Evolutionary conservation across 2,888 invertebrate species (phyloP).

Genomic region (Leptinotarsa rubiginosa): DNA sequence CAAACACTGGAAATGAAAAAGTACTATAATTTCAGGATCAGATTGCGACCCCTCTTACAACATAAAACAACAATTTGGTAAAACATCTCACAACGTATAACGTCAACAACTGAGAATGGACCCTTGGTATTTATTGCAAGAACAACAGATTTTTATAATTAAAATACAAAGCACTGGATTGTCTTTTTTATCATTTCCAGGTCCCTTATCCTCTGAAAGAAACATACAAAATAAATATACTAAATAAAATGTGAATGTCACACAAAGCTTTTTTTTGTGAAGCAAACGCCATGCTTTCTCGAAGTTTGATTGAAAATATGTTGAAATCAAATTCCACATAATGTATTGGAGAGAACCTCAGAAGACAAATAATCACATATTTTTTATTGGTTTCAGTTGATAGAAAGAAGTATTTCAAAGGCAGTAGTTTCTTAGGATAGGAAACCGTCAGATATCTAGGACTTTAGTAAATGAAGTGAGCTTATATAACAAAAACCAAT

Average conservation of each 20-base stretch:
- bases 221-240: not conserved
- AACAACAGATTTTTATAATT: constrained; percentile 47
- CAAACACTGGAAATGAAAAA: constrained; percentile 3
- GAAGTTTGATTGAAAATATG: too few relatives aligned
- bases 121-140: constrained; percentile 49
- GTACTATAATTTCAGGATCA: not conserved
- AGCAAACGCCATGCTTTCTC: too few relatives aligned
- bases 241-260: not conserved
- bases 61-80: constrained; percentile 19
- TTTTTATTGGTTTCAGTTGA: too few relatives aligned
- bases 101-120: constrained; percentile 53
- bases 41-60: constrained; percentile 27
- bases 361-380: too few relatives aligned
- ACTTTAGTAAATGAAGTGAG: too few relatives aligned
- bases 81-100: constrained; percentile 43
- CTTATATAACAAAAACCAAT: too few relatives aligned
- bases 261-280: not conserved
- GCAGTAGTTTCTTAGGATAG: too few relatives aligned
- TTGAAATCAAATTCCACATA: too few relatives aligned
- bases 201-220: constrained; percentile 31
- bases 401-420: too few relatives aligned
- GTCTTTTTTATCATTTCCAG: constrained; percentile 50
- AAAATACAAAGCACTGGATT: constrained; percentile 49
- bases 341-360: too few relatives aligned
- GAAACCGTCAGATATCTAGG: too few relatives aligned